Base-by-base conservation (phyloP, 2,113 vertebrate species). In the Camelus bactrianus region DNA sequence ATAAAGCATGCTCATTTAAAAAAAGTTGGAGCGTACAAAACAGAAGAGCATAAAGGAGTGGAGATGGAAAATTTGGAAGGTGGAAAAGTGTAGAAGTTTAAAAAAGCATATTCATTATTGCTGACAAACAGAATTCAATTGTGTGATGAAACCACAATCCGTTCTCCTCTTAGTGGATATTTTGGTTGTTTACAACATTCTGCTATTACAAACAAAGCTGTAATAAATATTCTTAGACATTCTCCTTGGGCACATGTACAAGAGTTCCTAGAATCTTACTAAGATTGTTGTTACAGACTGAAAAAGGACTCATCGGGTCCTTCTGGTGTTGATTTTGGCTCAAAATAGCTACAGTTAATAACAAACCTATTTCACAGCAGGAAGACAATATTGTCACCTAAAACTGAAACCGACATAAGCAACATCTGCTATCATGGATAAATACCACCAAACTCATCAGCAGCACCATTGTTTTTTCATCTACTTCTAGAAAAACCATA, bases 271-370 rank as follows among this genome's bases (percentile, higher is more conserved):
- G 28, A 96, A n/a, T 38, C 30, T 46, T 79, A 73, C 54, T 86
- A 7, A 93, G 76, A 56, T 56, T 62, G 58, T 28, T 95, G 22
- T 70, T 89, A 87, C 58, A n/a, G 38, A n/a, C n/a, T 58, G 38
- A 67, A 91, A 94, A 95, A 92, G 85, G 70, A 91, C 54, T 56
- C 65, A 81, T 52, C 38, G 26, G 70, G 81, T 42, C 52, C 50
- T 95, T 87, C 82, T 69, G 86, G 60, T 82, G 72, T 75, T 93
- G 88, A 58, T 46, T 85, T 81, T 81, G 64, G 94, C 76, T 95
- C 73, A 94, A 96, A 93, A 96, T 38, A 79, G 65, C 15, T 16
- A 30, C 0, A 50, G 70, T 73, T 91, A 90, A 85, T 84, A 93
- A 76, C n/a, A 89, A 91, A 81, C 26, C 48, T 48, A 38, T 62